Conservation (phyloP, 2,888 invertebrate genomes). For the Agrotis ipsilon region DNA sequence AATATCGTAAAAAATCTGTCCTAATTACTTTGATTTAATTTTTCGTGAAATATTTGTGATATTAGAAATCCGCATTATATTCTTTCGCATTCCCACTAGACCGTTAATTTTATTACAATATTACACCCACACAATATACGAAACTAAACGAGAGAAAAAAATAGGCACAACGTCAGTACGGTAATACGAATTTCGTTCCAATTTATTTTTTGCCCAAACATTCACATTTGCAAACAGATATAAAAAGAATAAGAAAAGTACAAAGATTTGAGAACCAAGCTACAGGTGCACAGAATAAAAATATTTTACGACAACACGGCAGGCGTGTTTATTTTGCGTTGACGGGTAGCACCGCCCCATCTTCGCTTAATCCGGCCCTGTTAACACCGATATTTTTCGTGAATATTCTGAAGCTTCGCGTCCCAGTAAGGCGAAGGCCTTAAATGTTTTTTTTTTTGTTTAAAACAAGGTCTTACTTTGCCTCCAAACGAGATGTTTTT, state of each 20-base stretch:
- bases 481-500: slow-evolving; percentile 61
- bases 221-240: slow-evolving; percentile 24
- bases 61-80: neutral
- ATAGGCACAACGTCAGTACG: neutral
- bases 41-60: slow-evolving; percentile 6
- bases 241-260: slow-evolving; percentile 24
- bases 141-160: slow-evolving; percentile 4
- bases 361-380: slow-evolving; percentile 57
- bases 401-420: slow-evolving; percentile 50
- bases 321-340: slow-evolving; percentile 50
- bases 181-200: slow-evolving; percentile 14
- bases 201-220: slow-evolving; percentile 8
- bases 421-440: slow-evolving; percentile 42
- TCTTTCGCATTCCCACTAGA: neutral
- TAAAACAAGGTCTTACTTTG: slow-evolving; percentile 57
- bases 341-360: slow-evolving; percentile 20
- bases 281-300: slow-evolving; percentile 59
- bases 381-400: slow-evolving; percentile 61
- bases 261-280: slow-evolving; percentile 41
- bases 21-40: slow-evolving; percentile 30
- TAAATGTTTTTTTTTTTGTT: slow-evolving; percentile 55
- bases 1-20: slow-evolving; percentile 11
- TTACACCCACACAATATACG: neutral
- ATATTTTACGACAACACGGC: slow-evolving; percentile 45
- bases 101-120: neutral